Evolutionary conservation across 2,113 vertebrate genomes (phyloP).

Genomic region (Cacatua alba): DNA sequence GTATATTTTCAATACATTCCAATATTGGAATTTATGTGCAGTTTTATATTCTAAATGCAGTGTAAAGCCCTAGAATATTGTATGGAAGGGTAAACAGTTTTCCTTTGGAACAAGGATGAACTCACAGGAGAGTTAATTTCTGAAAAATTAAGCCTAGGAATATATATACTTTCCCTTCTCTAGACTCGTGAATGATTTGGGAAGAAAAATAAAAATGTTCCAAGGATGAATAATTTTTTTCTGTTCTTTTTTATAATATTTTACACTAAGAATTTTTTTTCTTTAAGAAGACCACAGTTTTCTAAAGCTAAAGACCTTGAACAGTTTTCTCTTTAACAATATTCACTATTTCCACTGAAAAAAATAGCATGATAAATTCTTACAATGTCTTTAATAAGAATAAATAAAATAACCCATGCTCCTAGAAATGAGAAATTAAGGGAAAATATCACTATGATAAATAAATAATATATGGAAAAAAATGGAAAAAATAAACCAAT

Average conservation of each 20-base stretch:
- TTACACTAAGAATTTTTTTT: not conserved
- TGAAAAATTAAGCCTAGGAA: not conserved
- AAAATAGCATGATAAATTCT: not conserved
- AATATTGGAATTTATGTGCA: not conserved
- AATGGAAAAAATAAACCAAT: not conserved
- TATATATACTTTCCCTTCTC: not conserved
- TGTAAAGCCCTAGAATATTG: not conserved
- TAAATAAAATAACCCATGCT: not conserved
- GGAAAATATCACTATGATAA: not conserved
- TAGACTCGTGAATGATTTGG: not conserved
- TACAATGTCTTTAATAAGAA: not conserved
- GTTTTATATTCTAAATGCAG: not conserved
- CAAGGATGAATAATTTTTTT: not conserved
- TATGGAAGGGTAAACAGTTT: not conserved
- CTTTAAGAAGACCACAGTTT: not conserved
- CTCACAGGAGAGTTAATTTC: not conserved
- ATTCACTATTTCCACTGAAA: not conserved
- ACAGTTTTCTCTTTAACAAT: not conserved
- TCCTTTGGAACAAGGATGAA: not conserved
- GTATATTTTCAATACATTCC: not conserved
- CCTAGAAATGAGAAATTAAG: not conserved
- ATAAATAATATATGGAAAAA: not conserved
- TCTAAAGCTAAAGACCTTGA: not conserved
- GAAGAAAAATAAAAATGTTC: not conserved
- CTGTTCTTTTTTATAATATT: not conserved